A percentile compares a stretch with the other conserved stretches of the same genome.
Conservation (phyloP, 2,113 vertebrate species). For the Pyrgilauda ruficollis region DNA sequence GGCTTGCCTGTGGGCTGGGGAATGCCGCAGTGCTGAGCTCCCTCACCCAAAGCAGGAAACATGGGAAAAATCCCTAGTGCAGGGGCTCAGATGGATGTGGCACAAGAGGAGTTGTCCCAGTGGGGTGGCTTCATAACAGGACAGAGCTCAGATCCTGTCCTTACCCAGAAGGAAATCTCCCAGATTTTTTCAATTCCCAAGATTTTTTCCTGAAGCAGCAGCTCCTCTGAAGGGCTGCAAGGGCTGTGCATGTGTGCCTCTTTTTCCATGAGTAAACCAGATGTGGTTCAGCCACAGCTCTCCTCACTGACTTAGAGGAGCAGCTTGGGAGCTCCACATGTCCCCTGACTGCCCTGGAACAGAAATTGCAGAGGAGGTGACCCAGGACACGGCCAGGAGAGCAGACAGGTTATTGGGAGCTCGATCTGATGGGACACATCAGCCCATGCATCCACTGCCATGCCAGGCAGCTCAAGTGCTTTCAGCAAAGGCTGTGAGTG, state of each 20-base stretch:
- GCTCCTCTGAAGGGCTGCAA: background rate
- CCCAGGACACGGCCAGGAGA: accelerated
- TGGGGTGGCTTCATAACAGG: background rate
- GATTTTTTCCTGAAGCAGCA: background rate
- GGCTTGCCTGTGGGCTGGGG: background rate
- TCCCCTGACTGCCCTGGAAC: background rate
- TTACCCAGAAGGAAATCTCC: background rate
- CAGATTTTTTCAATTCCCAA: background rate
- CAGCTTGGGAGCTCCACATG: background rate
- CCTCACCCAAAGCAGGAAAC: background rate
- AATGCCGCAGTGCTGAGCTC: background rate
- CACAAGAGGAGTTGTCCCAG: background rate
- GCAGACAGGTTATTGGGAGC: accelerated
- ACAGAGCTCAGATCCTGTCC: background rate
- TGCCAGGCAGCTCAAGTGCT: background rate
- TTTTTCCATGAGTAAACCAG: background rate
- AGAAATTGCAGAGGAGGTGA: background rate
- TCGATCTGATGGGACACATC: background rate
- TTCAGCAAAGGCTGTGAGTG: background rate
- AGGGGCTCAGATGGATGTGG: background rate
- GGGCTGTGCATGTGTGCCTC: background rate
- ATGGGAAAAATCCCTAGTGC: accelerated
- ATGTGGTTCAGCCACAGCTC: background rate
- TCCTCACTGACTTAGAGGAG: background rate
- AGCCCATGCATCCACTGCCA: background rate